Evolutionary conservation across 1,140 invertebrate genomes (phyloP).

Genomic region (Apocrypta bakeri): DNA sequence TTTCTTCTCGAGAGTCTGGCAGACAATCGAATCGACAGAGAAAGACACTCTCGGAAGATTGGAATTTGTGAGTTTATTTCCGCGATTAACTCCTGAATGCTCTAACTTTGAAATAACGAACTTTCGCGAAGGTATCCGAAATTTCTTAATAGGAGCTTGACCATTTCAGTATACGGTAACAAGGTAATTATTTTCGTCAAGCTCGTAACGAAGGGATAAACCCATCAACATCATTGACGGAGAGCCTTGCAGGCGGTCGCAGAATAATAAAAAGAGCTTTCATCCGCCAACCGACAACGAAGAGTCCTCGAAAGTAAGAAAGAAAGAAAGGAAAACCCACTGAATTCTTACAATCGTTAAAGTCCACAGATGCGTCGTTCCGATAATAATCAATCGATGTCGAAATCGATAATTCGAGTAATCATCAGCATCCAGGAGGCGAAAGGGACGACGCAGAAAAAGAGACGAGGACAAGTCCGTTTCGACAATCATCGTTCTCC

Average conservation of each 20-base stretch:
- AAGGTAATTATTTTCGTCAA: background rate
- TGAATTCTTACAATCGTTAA: background rate
- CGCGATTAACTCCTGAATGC: background rate
- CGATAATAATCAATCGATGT: slow-evolving; percentile 33
- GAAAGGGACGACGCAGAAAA: background rate
- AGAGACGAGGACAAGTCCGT: slow-evolving; percentile 6
- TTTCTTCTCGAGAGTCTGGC: background rate
- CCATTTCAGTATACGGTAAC: background rate
- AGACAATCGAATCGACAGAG: background rate
- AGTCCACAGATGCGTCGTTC: background rate
- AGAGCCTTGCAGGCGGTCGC: background rate
- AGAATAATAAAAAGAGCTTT: background rate
- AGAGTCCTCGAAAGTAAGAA: background rate
- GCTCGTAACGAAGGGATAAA: background rate
- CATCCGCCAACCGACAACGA: background rate
- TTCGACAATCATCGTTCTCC: background rate
- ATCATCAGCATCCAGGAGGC: background rate
- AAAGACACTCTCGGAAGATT: background rate
- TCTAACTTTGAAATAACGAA: no score
- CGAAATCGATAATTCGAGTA: slow-evolving; percentile 40
- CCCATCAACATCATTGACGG: background rate
- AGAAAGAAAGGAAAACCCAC: background rate
- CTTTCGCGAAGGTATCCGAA: background rate
- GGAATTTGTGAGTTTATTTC: background rate
- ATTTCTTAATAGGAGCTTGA: background rate